phyloP scores from a whole-genome alignment of 2,888 invertebrate genomes.

The Acanthacorydalis orientalis region DNA sequence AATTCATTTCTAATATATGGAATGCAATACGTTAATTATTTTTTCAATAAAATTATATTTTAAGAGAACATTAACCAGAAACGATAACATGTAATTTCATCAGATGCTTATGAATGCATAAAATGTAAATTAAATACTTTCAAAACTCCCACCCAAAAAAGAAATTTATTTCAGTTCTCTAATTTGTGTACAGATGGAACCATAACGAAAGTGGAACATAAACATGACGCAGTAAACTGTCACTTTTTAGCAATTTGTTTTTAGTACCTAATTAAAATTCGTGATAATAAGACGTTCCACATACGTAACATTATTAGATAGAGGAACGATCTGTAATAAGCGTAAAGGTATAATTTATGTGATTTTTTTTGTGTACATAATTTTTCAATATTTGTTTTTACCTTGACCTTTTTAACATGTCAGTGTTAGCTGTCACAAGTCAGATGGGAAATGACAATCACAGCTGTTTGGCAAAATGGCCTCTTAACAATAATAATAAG shows the following conservation, averaged over 20 bases:
- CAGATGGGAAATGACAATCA: constrained; percentile 22
- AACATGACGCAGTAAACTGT: constrained; percentile 7
- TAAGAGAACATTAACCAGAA: too few relatives aligned
- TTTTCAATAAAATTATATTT: too few relatives aligned
- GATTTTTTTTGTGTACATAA: not conserved
- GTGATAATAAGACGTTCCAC: not conserved
- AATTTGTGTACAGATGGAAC: too few relatives aligned
- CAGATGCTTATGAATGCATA: too few relatives aligned
- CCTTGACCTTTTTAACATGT: not conserved
- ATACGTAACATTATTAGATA: not conserved
- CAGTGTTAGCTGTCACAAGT: constrained; percentile 7
- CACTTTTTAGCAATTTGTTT: constrained; percentile 5
- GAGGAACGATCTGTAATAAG: not conserved
- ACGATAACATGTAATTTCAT: too few relatives aligned
- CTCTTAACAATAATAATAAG: constrained; percentile 17
- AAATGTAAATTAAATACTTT: too few relatives aligned
- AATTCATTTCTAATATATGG: too few relatives aligned
- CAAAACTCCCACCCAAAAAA: too few relatives aligned
- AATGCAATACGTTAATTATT: too few relatives aligned
- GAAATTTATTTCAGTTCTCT: too few relatives aligned
- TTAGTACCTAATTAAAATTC: not conserved
- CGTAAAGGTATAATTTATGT: not conserved
- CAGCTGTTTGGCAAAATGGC: constrained; percentile 20
- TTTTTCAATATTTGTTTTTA: not conserved
- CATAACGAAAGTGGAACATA: not conserved